Conservation (phyloP, 1,140 invertebrate genomes). For the Cotesia vestalis region DNA sequence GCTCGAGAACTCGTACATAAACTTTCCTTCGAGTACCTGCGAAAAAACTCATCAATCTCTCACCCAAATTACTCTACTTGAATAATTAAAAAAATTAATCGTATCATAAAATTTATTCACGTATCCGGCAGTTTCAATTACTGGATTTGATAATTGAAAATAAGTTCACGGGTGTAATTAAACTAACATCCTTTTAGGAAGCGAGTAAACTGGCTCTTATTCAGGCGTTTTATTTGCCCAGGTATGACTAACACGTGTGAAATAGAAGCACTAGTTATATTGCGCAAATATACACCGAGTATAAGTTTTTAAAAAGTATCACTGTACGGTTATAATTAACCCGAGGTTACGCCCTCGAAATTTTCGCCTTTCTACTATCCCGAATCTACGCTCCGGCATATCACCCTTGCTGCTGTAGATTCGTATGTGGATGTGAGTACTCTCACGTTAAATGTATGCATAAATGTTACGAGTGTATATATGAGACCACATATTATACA, state of each 20-base stretch:
- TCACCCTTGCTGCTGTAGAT: no score
- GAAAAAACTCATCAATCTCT: no score
- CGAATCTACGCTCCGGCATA: no score
- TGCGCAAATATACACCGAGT: neutral
- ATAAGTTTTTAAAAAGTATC: slow-evolving; percentile 2
- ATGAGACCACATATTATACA: neutral
- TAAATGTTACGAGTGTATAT: slow-evolving; percentile 11
- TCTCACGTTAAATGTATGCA: slow-evolving; percentile 1
- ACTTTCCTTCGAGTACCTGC: no score
- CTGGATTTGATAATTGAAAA: neutral
- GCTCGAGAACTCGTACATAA: neutral
- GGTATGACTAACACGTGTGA: slow-evolving; percentile 1
- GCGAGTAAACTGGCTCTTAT: neutral
- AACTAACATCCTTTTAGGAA: neutral
- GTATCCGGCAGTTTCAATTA: neutral
- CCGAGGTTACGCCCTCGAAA: slow-evolving; percentile 13
- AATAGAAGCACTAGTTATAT: slow-evolving; percentile 4
- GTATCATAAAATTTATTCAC: no score
- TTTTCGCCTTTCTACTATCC: neutral
- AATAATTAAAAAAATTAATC: no score
- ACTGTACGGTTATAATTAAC: slow-evolving; percentile 30
- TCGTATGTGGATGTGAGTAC: no score
- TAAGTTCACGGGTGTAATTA: neutral
- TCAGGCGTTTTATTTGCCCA: slow-evolving; percentile 1
- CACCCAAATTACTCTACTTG: no score